phyloP scores from a whole-genome alignment of 1,140 invertebrate species.

The Stegodyphus dumicola region DNA sequence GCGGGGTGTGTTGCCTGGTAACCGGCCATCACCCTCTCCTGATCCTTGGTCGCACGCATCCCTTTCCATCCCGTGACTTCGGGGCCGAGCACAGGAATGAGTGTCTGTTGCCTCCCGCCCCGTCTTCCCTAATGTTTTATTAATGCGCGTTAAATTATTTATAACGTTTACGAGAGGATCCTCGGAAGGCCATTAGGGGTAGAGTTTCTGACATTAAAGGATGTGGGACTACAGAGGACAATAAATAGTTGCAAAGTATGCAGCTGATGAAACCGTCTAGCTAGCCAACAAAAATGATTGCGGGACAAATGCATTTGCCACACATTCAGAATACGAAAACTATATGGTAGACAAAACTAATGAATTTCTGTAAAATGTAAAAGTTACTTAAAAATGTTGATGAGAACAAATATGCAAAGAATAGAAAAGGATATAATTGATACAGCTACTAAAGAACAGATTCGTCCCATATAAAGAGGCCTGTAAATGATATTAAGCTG shows the following conservation, averaged over 20 bases:
- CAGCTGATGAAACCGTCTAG: no score
- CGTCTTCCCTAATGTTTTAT: slow-evolving; percentile 50
- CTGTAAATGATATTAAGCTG: no score
- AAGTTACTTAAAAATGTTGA: no score
- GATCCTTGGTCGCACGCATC: slow-evolving; percentile 26
- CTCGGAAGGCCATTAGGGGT: slow-evolving; percentile 13
- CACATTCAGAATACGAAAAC: no score
- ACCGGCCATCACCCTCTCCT: slow-evolving; percentile 40
- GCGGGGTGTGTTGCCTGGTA: slow-evolving; percentile 42
- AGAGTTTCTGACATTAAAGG: slow-evolving; percentile 15
- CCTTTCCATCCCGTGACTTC: neutral
- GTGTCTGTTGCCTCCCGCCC: neutral
- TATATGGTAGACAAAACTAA: no score
- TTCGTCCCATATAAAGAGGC: no score
- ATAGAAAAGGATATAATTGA: no score
- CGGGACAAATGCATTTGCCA: no score
- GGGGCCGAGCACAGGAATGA: neutral
- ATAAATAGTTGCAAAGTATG: neutral
- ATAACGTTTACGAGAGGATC: slow-evolving; percentile 41
- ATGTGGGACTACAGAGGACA: neutral
- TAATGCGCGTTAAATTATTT: slow-evolving; percentile 59
- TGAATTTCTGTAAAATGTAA: no score
- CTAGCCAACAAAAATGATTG: no score
- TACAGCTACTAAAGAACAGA: no score
- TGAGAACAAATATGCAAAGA: no score